phyloP scores from a whole-genome alignment of 2,797 vertebrate genomes.

The Enteromius unitaeniatus region DNA sequence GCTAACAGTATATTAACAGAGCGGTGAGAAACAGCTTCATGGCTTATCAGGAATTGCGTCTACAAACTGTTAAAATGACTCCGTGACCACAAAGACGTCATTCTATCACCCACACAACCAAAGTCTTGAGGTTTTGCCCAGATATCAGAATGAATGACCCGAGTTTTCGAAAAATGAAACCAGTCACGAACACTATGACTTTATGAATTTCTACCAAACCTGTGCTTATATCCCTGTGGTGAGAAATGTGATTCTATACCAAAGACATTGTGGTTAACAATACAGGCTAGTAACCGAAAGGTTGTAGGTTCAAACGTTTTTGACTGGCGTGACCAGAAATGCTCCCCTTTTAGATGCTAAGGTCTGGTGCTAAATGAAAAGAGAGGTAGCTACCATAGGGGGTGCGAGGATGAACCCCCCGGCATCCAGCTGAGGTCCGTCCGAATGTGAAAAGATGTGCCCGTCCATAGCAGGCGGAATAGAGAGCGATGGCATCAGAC shows the following conservation, averaged over 20 bases:
- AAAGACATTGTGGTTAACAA: background rate
- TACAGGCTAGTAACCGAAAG: background rate
- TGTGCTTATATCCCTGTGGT: background rate
- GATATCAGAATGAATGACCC: background rate
- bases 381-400: constrained; percentile 73
- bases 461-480: constrained; percentile 89
- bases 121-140: background rate
- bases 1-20: background rate
- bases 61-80: constrained; percentile 27
- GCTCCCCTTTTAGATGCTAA: background rate
- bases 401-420: constrained; percentile 72
- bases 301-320: background rate
- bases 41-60: constrained; percentile 20
- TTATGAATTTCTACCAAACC: background rate
- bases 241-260: background rate
- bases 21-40: constrained; percentile 19
- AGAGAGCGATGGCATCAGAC: constrained; percentile 87
- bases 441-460: constrained; percentile 85
- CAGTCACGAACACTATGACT: background rate
- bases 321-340: background rate
- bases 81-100: constrained; percentile 43
- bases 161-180: constrained; percentile 2
- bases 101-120: constrained; percentile 21
- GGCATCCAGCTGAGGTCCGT: constrained; percentile 78
- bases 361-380: background rate